phyloP scores from a whole-genome alignment of 2,888 invertebrate species.

The Apoderus coryli region DNA sequence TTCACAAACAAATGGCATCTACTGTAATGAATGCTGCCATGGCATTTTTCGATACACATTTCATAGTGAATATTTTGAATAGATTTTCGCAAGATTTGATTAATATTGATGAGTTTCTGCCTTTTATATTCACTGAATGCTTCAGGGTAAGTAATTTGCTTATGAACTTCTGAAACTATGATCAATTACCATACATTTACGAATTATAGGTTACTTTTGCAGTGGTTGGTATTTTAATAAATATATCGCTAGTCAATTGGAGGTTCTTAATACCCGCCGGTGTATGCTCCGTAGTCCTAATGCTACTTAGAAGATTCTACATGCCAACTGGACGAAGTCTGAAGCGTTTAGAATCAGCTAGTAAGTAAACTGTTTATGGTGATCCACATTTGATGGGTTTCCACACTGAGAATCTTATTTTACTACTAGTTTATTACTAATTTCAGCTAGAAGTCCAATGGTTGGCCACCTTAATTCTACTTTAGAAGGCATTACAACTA shows the following conservation, averaged over 20 bases:
- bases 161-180: neutral
- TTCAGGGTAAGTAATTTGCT: slow-evolving; percentile 17
- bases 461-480: slow-evolving; percentile 29
- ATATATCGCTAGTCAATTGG: slow-evolving; percentile 19
- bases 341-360: slow-evolving; percentile 23
- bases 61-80: slow-evolving; percentile 25
- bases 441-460: slow-evolving; percentile 29
- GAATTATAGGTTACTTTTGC: slow-evolving; percentile 17
- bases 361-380: slow-evolving; percentile 16
- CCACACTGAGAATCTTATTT: too few relatives aligned
- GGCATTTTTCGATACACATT: slow-evolving; percentile 24
- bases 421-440: slow-evolving; percentile 5
- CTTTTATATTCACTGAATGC: slow-evolving; percentile 18
- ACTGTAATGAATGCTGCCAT: slow-evolving; percentile 22
- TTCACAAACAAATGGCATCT: slow-evolving; percentile 22
- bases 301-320: slow-evolving; percentile 18
- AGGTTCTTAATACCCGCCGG: slow-evolving; percentile 19
- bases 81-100: slow-evolving; percentile 25
- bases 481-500: slow-evolving; percentile 30
- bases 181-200: slow-evolving; percentile 6
- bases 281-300: slow-evolving; percentile 17
- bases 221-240: slow-evolving; percentile 15
- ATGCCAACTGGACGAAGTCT: slow-evolving; percentile 23
- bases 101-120: slow-evolving; percentile 23
- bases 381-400: neutral